These are phyloP conservation scores for Camponotus vicinus DNA, from an alignment of 1,140 invertebrate species.

Conservation along the genomic window DNA sequence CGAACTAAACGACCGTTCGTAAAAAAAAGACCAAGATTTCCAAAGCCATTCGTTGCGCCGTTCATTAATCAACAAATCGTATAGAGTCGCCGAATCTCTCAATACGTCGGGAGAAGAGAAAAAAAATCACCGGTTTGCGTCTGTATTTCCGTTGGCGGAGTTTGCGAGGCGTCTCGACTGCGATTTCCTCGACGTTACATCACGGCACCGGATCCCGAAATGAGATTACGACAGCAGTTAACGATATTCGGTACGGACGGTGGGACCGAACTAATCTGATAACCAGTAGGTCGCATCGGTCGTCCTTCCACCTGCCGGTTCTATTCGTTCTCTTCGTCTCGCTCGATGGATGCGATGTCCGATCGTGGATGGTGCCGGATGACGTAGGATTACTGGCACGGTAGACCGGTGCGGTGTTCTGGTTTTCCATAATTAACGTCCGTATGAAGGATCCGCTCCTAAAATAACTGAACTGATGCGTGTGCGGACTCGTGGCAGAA, in stretches of 20 bases:
- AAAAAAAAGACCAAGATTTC: conserved; percentile 19
- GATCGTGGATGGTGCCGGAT: conserved; percentile 65
- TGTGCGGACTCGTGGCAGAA: conserved; percentile 64
- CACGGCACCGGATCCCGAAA: conserved; percentile 65
- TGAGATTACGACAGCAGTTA: conserved; percentile 74
- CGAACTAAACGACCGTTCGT: conserved; percentile 34
- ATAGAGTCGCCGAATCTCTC: conserved; percentile 38
- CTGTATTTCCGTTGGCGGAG: conserved; percentile 54
- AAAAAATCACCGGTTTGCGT: conserved; percentile 44
- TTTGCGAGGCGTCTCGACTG: conserved; percentile 67
- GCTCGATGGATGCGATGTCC: conserved; percentile 33
- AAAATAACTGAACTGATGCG: conserved; percentile 77
- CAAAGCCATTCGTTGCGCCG: conserved; percentile 43
- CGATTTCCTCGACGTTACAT: conserved; percentile 68
- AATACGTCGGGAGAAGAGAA: conserved; percentile 28
- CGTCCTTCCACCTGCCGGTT: conserved; percentile 44
- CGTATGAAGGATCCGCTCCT: conserved; percentile 72
- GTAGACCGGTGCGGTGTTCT: conserved; percentile 63
- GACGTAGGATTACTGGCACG: conserved; percentile 62
- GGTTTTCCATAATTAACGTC: conserved; percentile 78
- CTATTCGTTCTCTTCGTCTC: conserved; percentile 38
- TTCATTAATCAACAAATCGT: conserved; percentile 57
- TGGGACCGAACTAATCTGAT: conserved; percentile 75
- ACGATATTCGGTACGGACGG: conserved; percentile 74
- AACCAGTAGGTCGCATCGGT: conserved; percentile 67